Base-by-base conservation (phyloP, 2,113 vertebrate species). In the Dicerorhinus sumatrensis region DNA sequence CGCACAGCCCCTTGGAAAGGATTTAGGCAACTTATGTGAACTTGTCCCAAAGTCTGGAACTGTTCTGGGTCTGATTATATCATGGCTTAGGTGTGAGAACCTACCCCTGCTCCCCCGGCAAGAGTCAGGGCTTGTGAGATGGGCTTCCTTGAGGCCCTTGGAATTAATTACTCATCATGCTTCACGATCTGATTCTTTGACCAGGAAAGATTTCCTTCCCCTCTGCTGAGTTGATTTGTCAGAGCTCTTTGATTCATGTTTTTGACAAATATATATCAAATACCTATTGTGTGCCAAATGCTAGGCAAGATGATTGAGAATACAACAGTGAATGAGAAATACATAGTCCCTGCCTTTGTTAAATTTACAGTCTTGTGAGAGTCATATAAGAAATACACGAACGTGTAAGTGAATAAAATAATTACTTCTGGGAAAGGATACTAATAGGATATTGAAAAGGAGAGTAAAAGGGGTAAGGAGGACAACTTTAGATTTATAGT, bases 351-450 rank as follows among this genome's bases (percentile, higher is more conserved):
- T 56, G 16, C 17, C n/a, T 65, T 83, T 95, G 73, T 69, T 84
- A 90, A 80, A 85, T 33, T 85, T 73, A 56, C 0, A 29, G 46
- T 79, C 51, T 82, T 46, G 58, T 69, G 11, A 85, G 80, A 76
- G 23, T 90, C 67, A 81, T 46, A 69, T 46, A 87, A 82, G 67
- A 84, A 96, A 82, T 23, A 79, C 62, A 39, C 67, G 56, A 76
- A 91, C 25, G 46, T 75, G 9, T 60, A 81, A 67, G 29, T 91
- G 80, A 93, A 60, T 80, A 76, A 80, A 95, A 80, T 80, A 83
- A 48, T 84, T 79, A n/a, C 39, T 82, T 60, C 63, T 42, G 39
- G 39, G 27, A 73, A 85, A 36, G 36, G 48, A 39, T 48, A 77
- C 17, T 9, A 31, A 46, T 73, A 54, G 46, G 62, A n/a, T 86